A percentile compares a stretch with the other conserved stretches of the same genome.
Conservation (phyloP, 2,113 vertebrate genomes). For the Ageneiosus marmoratus region DNA sequence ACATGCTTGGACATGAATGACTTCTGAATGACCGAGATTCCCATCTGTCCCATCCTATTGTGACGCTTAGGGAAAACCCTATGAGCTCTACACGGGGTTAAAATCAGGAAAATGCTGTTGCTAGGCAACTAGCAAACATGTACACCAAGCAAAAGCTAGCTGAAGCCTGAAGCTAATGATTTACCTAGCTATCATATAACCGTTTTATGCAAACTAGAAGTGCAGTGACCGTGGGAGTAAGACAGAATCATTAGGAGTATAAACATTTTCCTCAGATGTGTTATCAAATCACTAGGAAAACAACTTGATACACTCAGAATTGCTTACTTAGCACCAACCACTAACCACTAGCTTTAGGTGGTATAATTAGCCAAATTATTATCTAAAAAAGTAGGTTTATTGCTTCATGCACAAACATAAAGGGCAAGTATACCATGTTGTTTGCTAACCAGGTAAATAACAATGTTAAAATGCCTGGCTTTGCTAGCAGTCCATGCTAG, state of each 20-base stretch:
- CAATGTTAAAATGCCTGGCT: not conserved
- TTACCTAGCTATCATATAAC: conserved; percentile 1
- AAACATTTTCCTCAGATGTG: not conserved
- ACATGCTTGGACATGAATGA: not conserved
- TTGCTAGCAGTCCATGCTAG: not conserved
- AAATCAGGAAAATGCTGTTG: not conserved
- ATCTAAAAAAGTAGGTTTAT: no score
- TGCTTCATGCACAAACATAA: no score
- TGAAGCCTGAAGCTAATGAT: not conserved
- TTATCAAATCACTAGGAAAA: not conserved
- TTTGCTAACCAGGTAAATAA: not conserved
- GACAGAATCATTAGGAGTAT: no score
- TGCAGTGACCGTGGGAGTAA: not conserved
- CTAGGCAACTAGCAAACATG: not conserved
- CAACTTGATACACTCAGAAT: not conserved
- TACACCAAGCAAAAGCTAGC: not conserved
- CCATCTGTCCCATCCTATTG: not conserved
- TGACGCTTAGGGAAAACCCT: not conserved
- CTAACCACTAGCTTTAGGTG: not conserved
- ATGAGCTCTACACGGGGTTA: not conserved
- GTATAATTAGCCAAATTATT: no score
- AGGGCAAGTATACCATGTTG: not conserved
- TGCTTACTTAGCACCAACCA: not conserved
- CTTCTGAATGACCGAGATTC: not conserved
- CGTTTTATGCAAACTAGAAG: not conserved